phyloP scores from a whole-genome alignment of 2,113 vertebrate species.

The Nematolebias whitei region DNA sequence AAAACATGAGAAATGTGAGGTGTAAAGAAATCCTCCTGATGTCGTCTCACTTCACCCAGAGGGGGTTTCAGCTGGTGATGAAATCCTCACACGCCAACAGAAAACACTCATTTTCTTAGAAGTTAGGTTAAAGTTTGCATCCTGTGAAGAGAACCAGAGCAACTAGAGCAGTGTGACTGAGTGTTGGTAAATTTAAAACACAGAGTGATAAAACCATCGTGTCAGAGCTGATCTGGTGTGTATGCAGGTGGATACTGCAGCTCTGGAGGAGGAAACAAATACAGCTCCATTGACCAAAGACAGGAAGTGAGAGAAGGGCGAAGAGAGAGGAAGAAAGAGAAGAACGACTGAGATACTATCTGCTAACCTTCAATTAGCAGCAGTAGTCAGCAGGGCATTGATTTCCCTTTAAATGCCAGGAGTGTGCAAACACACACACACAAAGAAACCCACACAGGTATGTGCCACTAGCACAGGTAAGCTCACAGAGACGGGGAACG shows the following conservation, averaged over 20 bases:
- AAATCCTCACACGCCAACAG: not conserved
- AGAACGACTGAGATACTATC: slow-evolving; percentile 66
- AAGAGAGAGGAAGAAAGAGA: slow-evolving; percentile 10
- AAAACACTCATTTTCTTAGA: not conserved
- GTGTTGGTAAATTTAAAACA: not conserved
- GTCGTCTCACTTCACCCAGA: not conserved
- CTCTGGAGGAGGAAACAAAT: slow-evolving; percentile 41
- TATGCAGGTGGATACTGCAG: slow-evolving; percentile 1
- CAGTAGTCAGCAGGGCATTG: slow-evolving; percentile 77
- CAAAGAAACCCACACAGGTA: not conserved
- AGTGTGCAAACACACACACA: slow-evolving; percentile 45
- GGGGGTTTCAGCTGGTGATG: slow-evolving; percentile 1
- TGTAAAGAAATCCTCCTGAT: no score
- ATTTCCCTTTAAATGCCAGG: slow-evolving; percentile 82
- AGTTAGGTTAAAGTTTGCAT: slow-evolving; percentile 1
- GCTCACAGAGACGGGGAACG: not conserved
- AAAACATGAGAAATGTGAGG: no score
- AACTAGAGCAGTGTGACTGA: not conserved
- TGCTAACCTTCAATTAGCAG: slow-evolving; percentile 85
- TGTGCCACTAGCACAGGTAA: not conserved
- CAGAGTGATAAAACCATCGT: not conserved
- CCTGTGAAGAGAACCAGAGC: not conserved
- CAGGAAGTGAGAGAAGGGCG: slow-evolving; percentile 51
- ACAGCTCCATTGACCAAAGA: slow-evolving; percentile 40
- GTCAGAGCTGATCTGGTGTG: not conserved